phyloP scores from a whole-genome alignment of 53 echinoderm and acorn worm genomes.

The Arbacia lixula region DNA sequence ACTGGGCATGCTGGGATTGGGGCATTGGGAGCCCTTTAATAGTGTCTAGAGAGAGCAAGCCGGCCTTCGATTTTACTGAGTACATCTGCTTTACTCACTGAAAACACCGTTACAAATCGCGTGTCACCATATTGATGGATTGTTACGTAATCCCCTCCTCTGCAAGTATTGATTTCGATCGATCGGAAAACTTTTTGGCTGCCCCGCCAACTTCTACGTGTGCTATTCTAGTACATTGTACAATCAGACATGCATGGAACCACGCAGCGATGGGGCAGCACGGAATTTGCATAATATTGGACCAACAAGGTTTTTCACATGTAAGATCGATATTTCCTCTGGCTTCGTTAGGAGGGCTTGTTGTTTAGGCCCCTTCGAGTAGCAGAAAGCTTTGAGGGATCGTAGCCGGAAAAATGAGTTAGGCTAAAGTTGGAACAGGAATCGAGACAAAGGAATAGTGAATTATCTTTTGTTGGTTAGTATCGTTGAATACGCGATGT shows the following conservation, averaged over 20 bases:
- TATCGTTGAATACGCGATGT: no score
- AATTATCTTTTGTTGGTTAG: slow-evolving; percentile 19
- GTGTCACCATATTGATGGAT: slow-evolving; percentile 35
- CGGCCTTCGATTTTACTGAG: not conserved
- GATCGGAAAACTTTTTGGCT: no score
- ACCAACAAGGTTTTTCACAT: slow-evolving; percentile 41
- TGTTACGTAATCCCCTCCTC: slow-evolving; percentile 38
- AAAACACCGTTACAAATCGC: slow-evolving; percentile 52
- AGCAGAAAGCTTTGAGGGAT: slow-evolving; percentile 30
- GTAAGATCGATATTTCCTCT: slow-evolving; percentile 47
- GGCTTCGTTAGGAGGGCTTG: slow-evolving; percentile 42
- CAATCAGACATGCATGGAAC: no score
- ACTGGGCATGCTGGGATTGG: no score
- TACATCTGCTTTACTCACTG: slow-evolving; percentile 9
- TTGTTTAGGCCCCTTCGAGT: slow-evolving; percentile 12
- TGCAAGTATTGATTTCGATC: slow-evolving; percentile 13
- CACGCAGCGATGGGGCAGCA: no score
- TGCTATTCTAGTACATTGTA: no score
- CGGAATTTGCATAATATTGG: slow-evolving; percentile 58
- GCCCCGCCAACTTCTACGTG: no score
- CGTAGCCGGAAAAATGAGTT: slow-evolving; percentile 47
- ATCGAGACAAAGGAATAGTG: slow-evolving; percentile 15
- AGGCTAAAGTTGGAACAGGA: slow-evolving; percentile 3
- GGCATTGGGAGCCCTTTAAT: not conserved
- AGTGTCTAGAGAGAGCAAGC: no score